Conservation (phyloP, 2,888 invertebrate species). For the Caenorhabditis doughertyi region DNA sequence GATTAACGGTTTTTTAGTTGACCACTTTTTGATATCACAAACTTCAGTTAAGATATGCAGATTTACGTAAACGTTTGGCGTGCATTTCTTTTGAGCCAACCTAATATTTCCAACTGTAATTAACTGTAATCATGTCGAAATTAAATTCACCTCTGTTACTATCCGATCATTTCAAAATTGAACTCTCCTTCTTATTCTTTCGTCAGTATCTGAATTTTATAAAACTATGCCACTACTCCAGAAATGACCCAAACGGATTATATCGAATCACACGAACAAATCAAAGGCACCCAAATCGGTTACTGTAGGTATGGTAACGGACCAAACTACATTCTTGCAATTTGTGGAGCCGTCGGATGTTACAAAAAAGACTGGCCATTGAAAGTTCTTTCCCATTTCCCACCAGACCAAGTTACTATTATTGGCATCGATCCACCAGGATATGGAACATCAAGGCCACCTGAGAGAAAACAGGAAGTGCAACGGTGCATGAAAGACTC, state of each 20-base stretch:
- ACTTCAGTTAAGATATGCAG: too few species aligned
- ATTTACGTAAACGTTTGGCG: too few species aligned
- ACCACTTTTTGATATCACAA: too few species aligned
- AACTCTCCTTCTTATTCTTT: conserved; percentile 4
- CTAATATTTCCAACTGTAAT: too few species aligned
- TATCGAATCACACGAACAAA: conserved; percentile 56
- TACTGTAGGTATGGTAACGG: conserved; percentile 73
- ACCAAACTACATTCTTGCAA: conserved; percentile 69
- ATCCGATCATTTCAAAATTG: neutral
- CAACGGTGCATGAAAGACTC: conserved; percentile 80
- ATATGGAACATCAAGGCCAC: conserved; percentile 76
- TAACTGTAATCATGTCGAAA: too few species aligned
- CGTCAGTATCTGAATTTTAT: neutral
- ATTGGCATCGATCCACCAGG: conserved; percentile 82
- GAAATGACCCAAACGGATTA: conserved; percentile 50
- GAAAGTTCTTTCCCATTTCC: conserved; percentile 77
- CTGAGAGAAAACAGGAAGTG: conserved; percentile 80
- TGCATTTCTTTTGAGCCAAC: too few species aligned
- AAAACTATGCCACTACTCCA: neutral
- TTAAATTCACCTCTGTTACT: too few species aligned
- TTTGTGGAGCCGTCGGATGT: conserved; percentile 76
- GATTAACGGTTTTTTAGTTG: too few species aligned
- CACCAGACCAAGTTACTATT: conserved; percentile 78
- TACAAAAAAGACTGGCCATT: conserved; percentile 82
- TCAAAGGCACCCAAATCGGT: conserved; percentile 70